phyloP scores from a whole-genome alignment of 2,888 invertebrate genomes.

The Agrochola lota region DNA sequence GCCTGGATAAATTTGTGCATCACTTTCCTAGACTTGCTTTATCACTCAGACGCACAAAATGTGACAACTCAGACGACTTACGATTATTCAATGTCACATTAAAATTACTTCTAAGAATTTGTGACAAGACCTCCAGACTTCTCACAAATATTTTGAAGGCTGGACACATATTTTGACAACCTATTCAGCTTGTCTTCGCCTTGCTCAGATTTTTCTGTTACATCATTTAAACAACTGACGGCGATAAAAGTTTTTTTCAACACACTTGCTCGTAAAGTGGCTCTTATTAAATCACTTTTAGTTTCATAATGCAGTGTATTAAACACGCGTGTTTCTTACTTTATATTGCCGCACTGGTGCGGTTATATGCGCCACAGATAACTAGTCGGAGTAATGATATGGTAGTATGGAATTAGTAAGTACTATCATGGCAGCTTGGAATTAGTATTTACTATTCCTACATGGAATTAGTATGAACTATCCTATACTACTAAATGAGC shows the following conservation, averaged over 20 bases:
- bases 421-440: no score
- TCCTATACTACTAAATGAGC: no score
- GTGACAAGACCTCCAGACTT: not conserved
- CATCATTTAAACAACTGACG: not conserved
- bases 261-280: no score
- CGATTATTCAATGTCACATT: slow-evolving; percentile 28
- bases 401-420: no score
- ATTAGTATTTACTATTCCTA: no score
- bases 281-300: no score
- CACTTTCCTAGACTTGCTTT: not conserved
- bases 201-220: not conserved
- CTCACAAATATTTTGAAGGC: slow-evolving; percentile 19
- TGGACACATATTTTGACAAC: slow-evolving; percentile 18
- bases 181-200: not conserved
- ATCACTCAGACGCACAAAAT: not conserved
- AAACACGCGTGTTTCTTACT: no score
- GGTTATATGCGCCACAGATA: no score
- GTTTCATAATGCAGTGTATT: no score
- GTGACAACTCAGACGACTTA: not conserved
- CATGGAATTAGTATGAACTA: no score
- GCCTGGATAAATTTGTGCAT: not conserved
- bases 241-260: not conserved
- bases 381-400: no score
- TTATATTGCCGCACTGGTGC: no score
- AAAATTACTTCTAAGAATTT: slow-evolving; percentile 23